Conservation (phyloP, 2,113 vertebrate genomes). For the Vireo altiloquus region DNA sequence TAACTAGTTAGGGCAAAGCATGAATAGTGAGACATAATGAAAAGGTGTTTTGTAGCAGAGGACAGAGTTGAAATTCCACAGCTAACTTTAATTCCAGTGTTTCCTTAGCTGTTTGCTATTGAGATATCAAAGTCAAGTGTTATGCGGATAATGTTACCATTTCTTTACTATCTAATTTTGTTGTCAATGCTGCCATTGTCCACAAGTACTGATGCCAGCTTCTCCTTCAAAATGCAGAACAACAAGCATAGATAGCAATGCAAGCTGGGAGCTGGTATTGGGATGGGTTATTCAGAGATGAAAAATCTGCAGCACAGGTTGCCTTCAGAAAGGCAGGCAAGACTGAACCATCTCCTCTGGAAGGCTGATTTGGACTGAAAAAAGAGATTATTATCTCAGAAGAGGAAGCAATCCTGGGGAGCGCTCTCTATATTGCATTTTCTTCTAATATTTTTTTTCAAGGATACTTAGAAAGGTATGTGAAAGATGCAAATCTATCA, state of each 20-base stretch:
- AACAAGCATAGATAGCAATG: accelerated
- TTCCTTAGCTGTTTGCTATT: not conserved
- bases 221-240: not conserved
- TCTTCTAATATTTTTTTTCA: not conserved
- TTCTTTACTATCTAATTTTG: not conserved
- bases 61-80: not conserved
- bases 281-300: not conserved
- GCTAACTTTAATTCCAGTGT: not conserved
- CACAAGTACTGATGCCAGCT: not conserved
- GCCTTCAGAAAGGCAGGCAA: not conserved
- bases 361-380: not conserved
- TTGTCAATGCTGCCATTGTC: not conserved
- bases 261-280: not conserved
- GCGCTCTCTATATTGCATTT: not conserved
- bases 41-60: not conserved
- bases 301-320: not conserved
- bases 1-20: not conserved
- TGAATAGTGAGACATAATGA: not conserved
- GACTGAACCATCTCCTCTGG: not conserved
- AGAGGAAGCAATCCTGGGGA: not conserved
- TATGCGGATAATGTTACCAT: not conserved
- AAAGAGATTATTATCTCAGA: not conserved
- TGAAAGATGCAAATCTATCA: not conserved
- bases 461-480: not conserved
- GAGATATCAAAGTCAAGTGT: not conserved